Evolutionary conservation across 2,797 vertebrate genomes (phyloP), one percentile per base, ranked within the genome.

Genomic region (Enteromius trimaculatus): DNA sequence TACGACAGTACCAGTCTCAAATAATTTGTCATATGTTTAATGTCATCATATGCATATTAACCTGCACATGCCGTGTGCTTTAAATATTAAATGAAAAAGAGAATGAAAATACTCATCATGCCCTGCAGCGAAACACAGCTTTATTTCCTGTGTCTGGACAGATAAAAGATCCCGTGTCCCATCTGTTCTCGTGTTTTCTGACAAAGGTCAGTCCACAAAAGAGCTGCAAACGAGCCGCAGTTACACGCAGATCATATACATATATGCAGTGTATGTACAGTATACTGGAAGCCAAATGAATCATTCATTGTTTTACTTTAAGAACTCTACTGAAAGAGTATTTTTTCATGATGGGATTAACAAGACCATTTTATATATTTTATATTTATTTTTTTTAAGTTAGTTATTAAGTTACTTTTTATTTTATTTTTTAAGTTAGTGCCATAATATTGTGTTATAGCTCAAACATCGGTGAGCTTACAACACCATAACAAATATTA

Each of bases 81-180:
- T 94, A 89, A 90, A 94, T 94, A 93, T 93, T 94, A 89, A 87
- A 94, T 91, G 90, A 90, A 88, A 88, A 94, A 91, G 90, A 90
- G 89, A 62, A 42, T 65, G 42, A 31, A 23, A 78, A 44, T 55
- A 31, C 72, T 55, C 17, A 55, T 26, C 8, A 62, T 78, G 34
- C 78, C 79, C 55, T 75, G 37, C 3, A 49, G 84, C 65, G 23
- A 62, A 31, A 14, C 3, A 31, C 44, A 0, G 39, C 17, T 9
- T 21, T 66, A 37, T 75, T 23, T 21, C 16, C 60, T 37, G 23
- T 29, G 9, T 53, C 37, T 75, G 37, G 31, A 11, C 78, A 58
- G 85, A 82, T 66, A 85, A 81, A 58, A 81, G 49, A 44, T 39
- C 84, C 88, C 66, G 86, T 77, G 87, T 82, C 77, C 14, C 58